A percentile compares a stretch with the other conserved stretches of the same genome.
phyloP scores from a whole-genome alignment of 2,113 vertebrate species.

The Melanerpes aurifrons region DNA sequence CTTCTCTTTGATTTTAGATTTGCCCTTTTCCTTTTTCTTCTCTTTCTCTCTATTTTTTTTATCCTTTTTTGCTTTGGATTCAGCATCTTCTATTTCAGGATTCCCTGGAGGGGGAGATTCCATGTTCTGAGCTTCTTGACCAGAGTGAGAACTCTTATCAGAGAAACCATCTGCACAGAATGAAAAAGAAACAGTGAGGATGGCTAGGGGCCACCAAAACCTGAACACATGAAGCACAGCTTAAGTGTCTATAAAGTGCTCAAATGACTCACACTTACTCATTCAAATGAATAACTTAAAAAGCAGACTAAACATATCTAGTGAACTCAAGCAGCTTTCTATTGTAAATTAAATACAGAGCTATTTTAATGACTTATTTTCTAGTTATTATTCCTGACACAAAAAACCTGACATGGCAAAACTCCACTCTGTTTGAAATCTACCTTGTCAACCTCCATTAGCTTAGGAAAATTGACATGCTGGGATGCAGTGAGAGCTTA shows the following conservation, averaged over 20 bases:
- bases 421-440: not conserved
- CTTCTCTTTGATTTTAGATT: slow-evolving; percentile 86
- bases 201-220: slow-evolving; percentile 1
- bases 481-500: not conserved
- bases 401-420: not conserved
- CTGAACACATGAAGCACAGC: slow-evolving; percentile 31
- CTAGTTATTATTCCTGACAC: not conserved
- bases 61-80: slow-evolving; percentile 82
- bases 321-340: not conserved
- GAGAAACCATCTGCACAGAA: slow-evolving; percentile 83
- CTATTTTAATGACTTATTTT: slow-evolving; percentile 1
- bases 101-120: slow-evolving; percentile 79
- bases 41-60: slow-evolving; percentile 87
- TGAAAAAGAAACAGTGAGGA: slow-evolving; percentile 49
- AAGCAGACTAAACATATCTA: slow-evolving; percentile 12
- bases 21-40: slow-evolving; percentile 89
- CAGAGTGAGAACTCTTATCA: slow-evolving; percentile 88
- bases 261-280: not conserved
- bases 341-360: not conserved
- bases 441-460: slow-evolving; percentile 45
- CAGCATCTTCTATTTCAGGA: slow-evolving; percentile 73
- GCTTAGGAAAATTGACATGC: not conserved
- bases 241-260: not conserved
- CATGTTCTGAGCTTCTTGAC: slow-evolving; percentile 84
- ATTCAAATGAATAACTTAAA: slow-evolving; percentile 17